phyloP scores from a whole-genome alignment of 2,888 invertebrate species.

The Poecilobothrus nobilitatus region DNA sequence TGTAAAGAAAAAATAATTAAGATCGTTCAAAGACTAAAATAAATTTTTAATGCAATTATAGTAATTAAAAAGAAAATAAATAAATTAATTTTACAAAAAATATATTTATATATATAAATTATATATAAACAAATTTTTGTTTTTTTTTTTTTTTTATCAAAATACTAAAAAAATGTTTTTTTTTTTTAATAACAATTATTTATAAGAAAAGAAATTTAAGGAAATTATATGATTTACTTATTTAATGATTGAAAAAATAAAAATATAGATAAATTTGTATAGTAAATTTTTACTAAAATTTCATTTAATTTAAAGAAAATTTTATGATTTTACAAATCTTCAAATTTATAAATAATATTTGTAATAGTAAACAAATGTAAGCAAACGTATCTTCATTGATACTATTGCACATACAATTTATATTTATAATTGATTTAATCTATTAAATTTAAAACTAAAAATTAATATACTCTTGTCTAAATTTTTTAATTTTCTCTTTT shows the following conservation, averaged over 20 bases:
- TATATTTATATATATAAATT: neutral
- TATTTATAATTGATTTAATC: no score
- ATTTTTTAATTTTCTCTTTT: neutral
- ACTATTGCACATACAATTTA: no score
- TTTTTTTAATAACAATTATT: neutral
- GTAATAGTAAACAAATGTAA: no score
- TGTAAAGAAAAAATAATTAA: neutral
- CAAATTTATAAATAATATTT: no score
- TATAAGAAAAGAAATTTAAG: neutral
- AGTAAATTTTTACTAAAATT: neutral
- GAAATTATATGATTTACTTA: neutral
- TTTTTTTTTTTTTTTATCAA: neutral
- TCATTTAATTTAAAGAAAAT: neutral
- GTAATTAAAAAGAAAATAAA: neutral
- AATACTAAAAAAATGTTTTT: neutral
- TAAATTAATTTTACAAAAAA: neutral
- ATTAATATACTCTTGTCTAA: no score
- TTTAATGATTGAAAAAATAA: neutral
- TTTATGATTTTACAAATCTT: no score
- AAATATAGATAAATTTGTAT: neutral
- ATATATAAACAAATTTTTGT: neutral
- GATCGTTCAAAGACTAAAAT: neutral
- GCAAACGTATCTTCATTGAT: no score
- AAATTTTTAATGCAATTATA: constrained; percentile 2
- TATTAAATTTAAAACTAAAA: no score